phyloP scores from a whole-genome alignment of 2,888 invertebrate species.

The Lasioglossum marginatum region DNA sequence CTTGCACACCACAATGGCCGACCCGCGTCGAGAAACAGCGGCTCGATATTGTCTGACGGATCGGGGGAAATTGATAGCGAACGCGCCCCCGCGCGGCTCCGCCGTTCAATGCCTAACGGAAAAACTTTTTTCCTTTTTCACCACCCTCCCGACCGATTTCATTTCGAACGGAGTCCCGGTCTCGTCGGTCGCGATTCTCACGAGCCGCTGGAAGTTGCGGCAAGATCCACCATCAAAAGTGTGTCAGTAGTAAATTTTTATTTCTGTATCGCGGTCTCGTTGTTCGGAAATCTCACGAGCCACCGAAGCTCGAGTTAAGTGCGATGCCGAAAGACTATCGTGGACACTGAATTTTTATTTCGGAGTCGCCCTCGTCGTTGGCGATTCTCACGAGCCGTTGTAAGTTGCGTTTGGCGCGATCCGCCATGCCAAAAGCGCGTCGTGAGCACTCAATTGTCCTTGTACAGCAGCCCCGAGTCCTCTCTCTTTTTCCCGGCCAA shows the following conservation, averaged over 20 bases:
- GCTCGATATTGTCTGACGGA: slow-evolving; percentile 7
- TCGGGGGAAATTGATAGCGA: slow-evolving; percentile 26
- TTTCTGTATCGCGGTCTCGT: too few species aligned
- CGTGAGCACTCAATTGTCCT: slow-evolving; percentile 75
- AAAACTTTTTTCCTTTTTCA: background rate
- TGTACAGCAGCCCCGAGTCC: slow-evolving; percentile 48
- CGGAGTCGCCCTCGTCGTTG: background rate
- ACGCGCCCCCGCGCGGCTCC: background rate
- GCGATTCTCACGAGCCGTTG: slow-evolving; percentile 39
- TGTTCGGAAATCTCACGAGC: too few species aligned
- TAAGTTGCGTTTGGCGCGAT: slow-evolving; percentile 27
- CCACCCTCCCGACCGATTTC: background rate
- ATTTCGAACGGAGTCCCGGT: background rate
- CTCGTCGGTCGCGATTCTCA: slow-evolving; percentile 29
- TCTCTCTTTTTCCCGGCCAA: slow-evolving; percentile 42
- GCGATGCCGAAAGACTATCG: too few species aligned
- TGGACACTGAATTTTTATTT: background rate
- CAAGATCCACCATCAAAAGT: too few species aligned
- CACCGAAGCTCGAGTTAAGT: too few species aligned
- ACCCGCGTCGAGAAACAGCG: background rate
- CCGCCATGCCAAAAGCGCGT: slow-evolving; percentile 9
- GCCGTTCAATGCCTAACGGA: slow-evolving; percentile 42
- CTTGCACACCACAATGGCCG: slow-evolving; percentile 50
- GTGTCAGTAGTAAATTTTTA: too few species aligned
- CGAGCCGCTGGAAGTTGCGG: background rate